phyloP scores from a whole-genome alignment of 2,797 vertebrate species.

The Paedocypris micromegethes region DNA sequence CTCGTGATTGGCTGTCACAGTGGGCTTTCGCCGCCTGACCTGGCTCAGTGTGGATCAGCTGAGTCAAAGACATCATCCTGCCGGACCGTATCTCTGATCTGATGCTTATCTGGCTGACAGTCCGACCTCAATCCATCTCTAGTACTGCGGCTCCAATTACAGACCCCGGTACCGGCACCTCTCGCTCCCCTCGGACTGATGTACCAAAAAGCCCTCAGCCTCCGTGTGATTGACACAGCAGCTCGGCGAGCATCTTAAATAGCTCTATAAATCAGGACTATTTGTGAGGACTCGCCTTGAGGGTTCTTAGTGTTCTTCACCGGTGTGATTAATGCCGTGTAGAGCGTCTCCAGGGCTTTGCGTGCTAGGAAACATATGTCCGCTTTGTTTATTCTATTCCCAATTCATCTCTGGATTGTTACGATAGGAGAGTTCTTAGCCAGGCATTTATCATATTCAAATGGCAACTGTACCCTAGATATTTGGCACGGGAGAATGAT shows the following conservation, averaged over 20 bases:
- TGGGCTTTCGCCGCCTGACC: conserved; percentile 53
- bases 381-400: conserved; percentile 40
- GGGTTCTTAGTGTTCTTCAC: conserved; percentile 21
- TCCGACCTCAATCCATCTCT: conserved; percentile 40
- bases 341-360: conserved; percentile 34
- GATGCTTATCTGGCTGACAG: conserved; percentile 56
- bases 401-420: conserved; percentile 34
- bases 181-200: not conserved
- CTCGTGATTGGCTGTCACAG: conserved; percentile 43
- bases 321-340: conserved; percentile 33
- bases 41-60: conserved; percentile 56
- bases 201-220: not conserved
- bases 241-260: conserved; percentile 12
- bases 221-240: conserved; percentile 10
- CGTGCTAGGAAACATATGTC: conserved; percentile 39
- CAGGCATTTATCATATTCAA: conserved; percentile 46
- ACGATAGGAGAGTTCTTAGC: conserved; percentile 38
- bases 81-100: conserved; percentile 56
- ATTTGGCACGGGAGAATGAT: conserved; percentile 27
- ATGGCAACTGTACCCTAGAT: conserved; percentile 40
- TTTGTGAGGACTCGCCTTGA: conserved; percentile 16
- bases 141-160: conserved; percentile 50
- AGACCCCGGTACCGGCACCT: conserved; percentile 28
- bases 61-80: conserved; percentile 55
- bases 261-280: not conserved